Conservation (phyloP, 1,140 invertebrate species). For the Drosophila baimaii region DNA sequence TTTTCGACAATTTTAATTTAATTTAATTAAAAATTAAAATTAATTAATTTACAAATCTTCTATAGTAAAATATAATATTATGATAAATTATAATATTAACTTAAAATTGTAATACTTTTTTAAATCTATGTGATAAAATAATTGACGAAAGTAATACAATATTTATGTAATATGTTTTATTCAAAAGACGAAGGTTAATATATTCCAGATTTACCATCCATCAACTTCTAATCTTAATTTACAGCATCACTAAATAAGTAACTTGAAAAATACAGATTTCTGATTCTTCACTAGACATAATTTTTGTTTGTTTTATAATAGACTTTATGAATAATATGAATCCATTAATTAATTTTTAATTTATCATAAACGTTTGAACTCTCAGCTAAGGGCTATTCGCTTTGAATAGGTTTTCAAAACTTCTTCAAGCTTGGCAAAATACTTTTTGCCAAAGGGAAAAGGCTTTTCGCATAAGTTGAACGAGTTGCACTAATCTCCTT, state of each 20-base stretch:
- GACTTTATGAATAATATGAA: neutral
- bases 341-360: neutral
- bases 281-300: neutral
- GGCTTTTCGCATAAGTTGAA: slow-evolving; percentile 13
- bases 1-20: no score
- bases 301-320: neutral
- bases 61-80: no score
- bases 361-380: neutral
- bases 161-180: no score
- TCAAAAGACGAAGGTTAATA: neutral
- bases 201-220: no score
- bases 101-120: no score
- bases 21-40: no score
- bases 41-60: no score
- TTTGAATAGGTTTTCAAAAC: slow-evolving; percentile 6
- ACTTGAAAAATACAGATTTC: neutral
- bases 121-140: no score
- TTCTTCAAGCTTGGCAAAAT: neutral
- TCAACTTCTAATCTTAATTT: neutral
- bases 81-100: no score
- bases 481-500: slow-evolving; percentile 25
- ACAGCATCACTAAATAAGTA: neutral
- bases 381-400: neutral
- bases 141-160: no score
- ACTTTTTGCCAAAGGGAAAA: slow-evolving; percentile 23